These are phyloP conservation scores for Grapholita molesta DNA, from an alignment of 1,140 invertebrate species.

Conservation along the genomic window DNA sequence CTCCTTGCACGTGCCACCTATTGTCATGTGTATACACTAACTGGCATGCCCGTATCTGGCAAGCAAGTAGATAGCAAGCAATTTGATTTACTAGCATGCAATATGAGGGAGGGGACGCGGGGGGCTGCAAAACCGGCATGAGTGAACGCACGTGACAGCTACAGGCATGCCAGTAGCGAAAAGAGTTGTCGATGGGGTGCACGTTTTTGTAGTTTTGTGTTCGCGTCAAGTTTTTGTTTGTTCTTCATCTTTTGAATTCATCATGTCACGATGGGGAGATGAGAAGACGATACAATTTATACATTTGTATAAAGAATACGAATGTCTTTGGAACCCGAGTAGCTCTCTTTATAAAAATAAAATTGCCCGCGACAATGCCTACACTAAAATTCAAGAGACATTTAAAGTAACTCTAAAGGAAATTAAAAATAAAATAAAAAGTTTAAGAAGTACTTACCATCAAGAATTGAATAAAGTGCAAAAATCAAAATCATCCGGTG, in stretches of 20 bases:
- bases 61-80: constrained; percentile 5
- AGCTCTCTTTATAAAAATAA: constrained; percentile 22
- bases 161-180: constrained; percentile 11
- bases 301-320: constrained; percentile 19
- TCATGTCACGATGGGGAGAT: constrained; percentile 12
- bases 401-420: no score
- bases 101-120: constrained; percentile 14
- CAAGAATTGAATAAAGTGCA: constrained; percentile 28
- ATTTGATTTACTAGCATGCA: constrained; percentile 16
- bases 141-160: constrained; percentile 1
- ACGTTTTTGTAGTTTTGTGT: neutral
- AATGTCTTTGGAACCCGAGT: constrained; percentile 25
- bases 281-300: constrained; percentile 27
- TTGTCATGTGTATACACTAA: constrained; percentile 18
- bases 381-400: constrained; percentile 15
- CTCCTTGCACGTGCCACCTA: constrained; percentile 18
- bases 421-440: constrained; percentile 29
- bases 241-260: neutral
- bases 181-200: neutral
- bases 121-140: constrained; percentile 3
- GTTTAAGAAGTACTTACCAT: constrained; percentile 25
- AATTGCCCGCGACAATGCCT: constrained; percentile 17
- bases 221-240: neutral
- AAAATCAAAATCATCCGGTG: constrained; percentile 24
- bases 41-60: constrained; percentile 14